Evolutionary conservation across 1,140 invertebrate species (phyloP).

Genomic region (Danaus plexippus): DNA sequence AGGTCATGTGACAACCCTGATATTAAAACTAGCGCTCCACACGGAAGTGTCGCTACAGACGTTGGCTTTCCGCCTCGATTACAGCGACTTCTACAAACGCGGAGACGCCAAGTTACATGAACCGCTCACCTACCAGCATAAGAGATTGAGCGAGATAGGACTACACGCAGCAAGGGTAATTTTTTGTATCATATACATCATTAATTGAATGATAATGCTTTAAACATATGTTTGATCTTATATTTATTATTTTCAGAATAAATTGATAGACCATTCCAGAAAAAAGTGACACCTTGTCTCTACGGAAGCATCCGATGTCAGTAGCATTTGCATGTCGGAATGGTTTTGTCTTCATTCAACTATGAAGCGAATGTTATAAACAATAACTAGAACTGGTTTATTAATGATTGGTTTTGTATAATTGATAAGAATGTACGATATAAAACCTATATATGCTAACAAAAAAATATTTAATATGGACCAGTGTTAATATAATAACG

Average conservation of each 20-base stretch:
- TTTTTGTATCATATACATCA: not conserved
- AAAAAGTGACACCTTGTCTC: conserved; percentile 46
- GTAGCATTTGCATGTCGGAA: conserved; percentile 25
- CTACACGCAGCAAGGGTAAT: conserved; percentile 49
- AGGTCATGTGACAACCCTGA: conserved; percentile 83
- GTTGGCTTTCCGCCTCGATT: conserved; percentile 91
- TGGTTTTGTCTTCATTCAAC: conserved; percentile 28
- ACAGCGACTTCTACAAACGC: conserved; percentile 91
- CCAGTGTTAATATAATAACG: too few relatives aligned
- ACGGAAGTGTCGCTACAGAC: conserved; percentile 87
- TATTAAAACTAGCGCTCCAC: conserved; percentile 84
- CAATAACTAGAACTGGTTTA: not conserved
- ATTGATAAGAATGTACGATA: too few relatives aligned
- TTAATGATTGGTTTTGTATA: not conserved
- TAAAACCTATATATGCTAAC: not conserved
- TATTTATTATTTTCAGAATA: conserved; percentile 36
- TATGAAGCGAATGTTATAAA: conserved; percentile 2
- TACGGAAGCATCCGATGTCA: conserved; percentile 16
- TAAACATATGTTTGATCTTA: not conserved
- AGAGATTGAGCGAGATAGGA: conserved; percentile 74
- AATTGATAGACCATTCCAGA: conserved; percentile 40
- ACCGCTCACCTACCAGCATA: conserved; percentile 82
- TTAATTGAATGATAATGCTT: not conserved
- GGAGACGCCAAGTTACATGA: conserved; percentile 82
- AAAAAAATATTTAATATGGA: not conserved